phyloP scores from a whole-genome alignment of 2,113 vertebrate species.

The Percopsis transmontana region DNA sequence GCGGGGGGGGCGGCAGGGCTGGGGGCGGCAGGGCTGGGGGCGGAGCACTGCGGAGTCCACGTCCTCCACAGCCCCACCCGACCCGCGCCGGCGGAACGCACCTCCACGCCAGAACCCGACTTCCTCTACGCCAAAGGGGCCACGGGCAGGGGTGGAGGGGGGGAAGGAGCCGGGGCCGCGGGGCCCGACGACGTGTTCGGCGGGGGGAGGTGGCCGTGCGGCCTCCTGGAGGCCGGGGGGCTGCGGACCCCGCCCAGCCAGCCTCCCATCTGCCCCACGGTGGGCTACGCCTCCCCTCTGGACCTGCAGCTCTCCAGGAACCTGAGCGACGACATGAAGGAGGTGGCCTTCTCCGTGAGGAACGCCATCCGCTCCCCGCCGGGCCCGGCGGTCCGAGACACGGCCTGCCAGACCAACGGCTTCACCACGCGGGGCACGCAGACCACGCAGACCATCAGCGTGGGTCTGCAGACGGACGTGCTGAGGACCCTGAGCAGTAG shows the following conservation, averaged over 20 bases:
- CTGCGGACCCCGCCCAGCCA: slow-evolving; percentile 75
- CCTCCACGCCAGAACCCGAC: slow-evolving; percentile 76
- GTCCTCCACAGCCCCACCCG: slow-evolving; percentile 84
- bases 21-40: slow-evolving; percentile 38
- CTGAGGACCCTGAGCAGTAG: slow-evolving; percentile 91
- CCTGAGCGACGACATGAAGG: slow-evolving; percentile 98
- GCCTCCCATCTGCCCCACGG: slow-evolving; percentile 81
- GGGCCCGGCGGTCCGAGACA: slow-evolving; percentile 81
- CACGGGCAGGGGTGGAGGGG: slow-evolving; percentile 76
- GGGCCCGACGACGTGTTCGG: slow-evolving; percentile 80
- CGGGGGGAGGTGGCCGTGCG: slow-evolving; percentile 82
- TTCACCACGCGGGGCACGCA: slow-evolving; percentile 87
- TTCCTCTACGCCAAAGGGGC: slow-evolving; percentile 78
- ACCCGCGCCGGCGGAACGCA: slow-evolving; percentile 71
- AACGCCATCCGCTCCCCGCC: slow-evolving; percentile 80
- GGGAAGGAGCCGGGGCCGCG: slow-evolving; percentile 71
- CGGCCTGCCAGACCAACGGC: slow-evolving; percentile 91
- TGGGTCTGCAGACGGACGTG: slow-evolving; percentile 92
- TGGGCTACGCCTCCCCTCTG: slow-evolving; percentile 86
- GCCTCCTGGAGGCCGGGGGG: slow-evolving; percentile 75
- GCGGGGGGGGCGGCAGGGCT: slow-evolving; percentile 43
- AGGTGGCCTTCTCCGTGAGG: slow-evolving; percentile 92
- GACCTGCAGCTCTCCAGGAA: slow-evolving; percentile 90
- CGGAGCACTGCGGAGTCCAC: slow-evolving; percentile 81
- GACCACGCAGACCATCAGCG: slow-evolving; percentile 90